phyloP scores from a whole-genome alignment of 2,888 invertebrate genomes.

The Himalopsyche tibetana region DNA sequence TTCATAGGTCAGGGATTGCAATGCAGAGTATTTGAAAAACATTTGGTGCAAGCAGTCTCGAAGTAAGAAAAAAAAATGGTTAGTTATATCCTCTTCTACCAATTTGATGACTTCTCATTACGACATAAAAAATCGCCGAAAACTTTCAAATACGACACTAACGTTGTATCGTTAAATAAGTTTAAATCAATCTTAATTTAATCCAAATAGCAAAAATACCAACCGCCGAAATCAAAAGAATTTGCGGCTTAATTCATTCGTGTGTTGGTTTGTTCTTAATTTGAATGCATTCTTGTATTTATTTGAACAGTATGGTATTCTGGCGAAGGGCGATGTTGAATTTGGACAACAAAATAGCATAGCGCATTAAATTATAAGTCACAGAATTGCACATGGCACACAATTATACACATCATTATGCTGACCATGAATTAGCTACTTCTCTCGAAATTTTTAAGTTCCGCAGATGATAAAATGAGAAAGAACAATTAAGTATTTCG shows the following conservation, averaged over 20 bases:
- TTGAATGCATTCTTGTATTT: conserved; percentile 23
- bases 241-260: conserved; percentile 15
- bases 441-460: too few species aligned
- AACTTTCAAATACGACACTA: background rate
- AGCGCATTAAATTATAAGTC: background rate
- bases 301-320: background rate
- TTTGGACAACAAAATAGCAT: background rate
- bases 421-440: too few species aligned
- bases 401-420: too few species aligned
- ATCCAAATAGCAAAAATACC: background rate
- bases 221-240: background rate
- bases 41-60: too few species aligned
- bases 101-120: too few species aligned
- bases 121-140: background rate
- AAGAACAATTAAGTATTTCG: too few species aligned
- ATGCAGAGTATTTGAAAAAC: too few species aligned
- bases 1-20: too few species aligned
- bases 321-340: background rate
- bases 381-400: too few species aligned
- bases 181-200: conserved; percentile 22
- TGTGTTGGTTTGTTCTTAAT: background rate
- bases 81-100: too few species aligned
- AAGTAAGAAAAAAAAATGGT: too few species aligned
- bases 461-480: too few species aligned
- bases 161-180: background rate